These are phyloP conservation scores for Sebastes alutus DNA, from an alignment of 2,797 vertebrate species.

Conservation along the genomic window DNA sequence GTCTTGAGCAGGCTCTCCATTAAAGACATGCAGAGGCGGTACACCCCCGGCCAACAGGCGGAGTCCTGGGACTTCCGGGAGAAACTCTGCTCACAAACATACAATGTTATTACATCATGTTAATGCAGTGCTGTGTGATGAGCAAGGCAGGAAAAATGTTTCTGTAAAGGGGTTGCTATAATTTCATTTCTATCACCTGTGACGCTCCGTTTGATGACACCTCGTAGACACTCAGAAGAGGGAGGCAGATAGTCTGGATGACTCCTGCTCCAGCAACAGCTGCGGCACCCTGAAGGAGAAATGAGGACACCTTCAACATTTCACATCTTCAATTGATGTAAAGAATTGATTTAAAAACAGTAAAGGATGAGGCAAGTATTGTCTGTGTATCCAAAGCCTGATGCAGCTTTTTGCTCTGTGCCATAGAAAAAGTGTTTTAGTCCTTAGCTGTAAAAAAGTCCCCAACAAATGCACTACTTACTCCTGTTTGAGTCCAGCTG, in stretches of 20 bases:
- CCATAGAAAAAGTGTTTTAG: not conserved
- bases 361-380: too few species aligned
- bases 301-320: not conserved
- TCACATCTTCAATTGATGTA: not conserved
- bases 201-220: slow-evolving; percentile 87
- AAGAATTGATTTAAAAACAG: not conserved
- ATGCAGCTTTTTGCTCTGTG: too few species aligned
- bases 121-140: not conserved
- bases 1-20: slow-evolving; percentile 99
- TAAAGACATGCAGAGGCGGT: slow-evolving; percentile 93
- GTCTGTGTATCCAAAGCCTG: not conserved
- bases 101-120: not conserved
- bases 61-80: slow-evolving; percentile 92
- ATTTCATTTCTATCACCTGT: slow-evolving; percentile 80
- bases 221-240: slow-evolving; percentile 95
- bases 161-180: not conserved
- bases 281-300: slow-evolving; percentile 87
- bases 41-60: slow-evolving; percentile 95
- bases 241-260: slow-evolving; percentile 93
- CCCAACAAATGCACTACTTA: too few species aligned
- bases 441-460: too few species aligned
- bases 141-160: not conserved
- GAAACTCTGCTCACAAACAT: slow-evolving; percentile 70
- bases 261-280: slow-evolving; percentile 94
- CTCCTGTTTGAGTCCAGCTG: too few species aligned